Percentiles rank a stretch among this genome's conserved stretches.
Conservation (phyloP, 2,888 invertebrate genomes). For the Bellardia bayeri region DNA sequence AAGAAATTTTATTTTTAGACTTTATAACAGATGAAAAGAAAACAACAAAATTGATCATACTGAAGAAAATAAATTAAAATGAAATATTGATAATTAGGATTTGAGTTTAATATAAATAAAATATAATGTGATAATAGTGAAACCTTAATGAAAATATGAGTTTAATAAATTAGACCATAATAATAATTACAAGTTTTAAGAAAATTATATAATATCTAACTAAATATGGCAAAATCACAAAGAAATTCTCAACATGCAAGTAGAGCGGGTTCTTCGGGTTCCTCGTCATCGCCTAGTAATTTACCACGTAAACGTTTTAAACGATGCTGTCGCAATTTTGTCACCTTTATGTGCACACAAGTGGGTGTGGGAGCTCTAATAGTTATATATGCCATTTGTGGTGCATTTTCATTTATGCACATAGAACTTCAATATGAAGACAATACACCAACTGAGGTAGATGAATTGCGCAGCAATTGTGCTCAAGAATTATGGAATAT, state of each 20-base stretch:
- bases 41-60: conserved; percentile 17
- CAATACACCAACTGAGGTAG: conserved; percentile 85
- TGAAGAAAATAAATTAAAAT: conserved; percentile 47
- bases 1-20: conserved; percentile 69
- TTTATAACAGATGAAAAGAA: conserved; percentile 12
- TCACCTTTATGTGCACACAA: conserved; percentile 97
- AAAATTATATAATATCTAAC: conserved; percentile 46
- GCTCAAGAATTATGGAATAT: conserved; percentile 89
- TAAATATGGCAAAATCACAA: conserved; percentile 69
- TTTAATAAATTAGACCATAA: not conserved
- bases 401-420: conserved; percentile 92
- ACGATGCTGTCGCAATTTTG: conserved; percentile 93
- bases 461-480: conserved; percentile 86
- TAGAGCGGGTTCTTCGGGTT: conserved; percentile 74
- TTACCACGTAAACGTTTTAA: conserved; percentile 91
- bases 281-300: conserved; percentile 87
- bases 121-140: not conserved
- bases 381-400: conserved; percentile 93
- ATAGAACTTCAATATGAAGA: conserved; percentile 88
- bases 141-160: not conserved
- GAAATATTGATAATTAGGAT: conserved; percentile 34
- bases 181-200: not conserved
- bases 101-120: conserved; percentile 11
- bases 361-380: conserved; percentile 95
- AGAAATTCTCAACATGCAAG: conserved; percentile 68